Percentiles rank a stretch among this genome's conserved stretches.
phyloP scores from a whole-genome alignment of 2,888 invertebrate genomes.

The Opisthograptis luteolata region DNA sequence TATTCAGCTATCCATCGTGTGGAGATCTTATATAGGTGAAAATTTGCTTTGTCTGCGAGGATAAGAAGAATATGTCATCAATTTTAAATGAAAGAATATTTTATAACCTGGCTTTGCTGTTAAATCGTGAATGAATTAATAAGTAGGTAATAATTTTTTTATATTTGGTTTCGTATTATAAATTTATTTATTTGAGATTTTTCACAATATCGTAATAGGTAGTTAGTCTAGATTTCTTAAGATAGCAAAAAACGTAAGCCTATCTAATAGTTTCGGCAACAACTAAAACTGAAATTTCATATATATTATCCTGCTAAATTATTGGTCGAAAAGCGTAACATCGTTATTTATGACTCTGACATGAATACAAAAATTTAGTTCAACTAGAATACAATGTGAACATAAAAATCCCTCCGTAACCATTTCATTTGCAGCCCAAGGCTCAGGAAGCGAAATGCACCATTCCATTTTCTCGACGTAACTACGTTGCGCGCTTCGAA shows the following conservation, averaged over 20 bases:
- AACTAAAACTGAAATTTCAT: too few relatives aligned
- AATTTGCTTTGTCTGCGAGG: slow-evolving; percentile 19
- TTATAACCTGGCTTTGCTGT: slow-evolving; percentile 1
- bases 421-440: slow-evolving; percentile 76
- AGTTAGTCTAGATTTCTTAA: too few relatives aligned
- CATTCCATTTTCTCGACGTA: slow-evolving; percentile 76
- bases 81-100: slow-evolving; percentile 10
- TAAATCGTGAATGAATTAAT: too few relatives aligned
- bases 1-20: slow-evolving; percentile 43
- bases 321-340: slow-evolving; percentile 20
- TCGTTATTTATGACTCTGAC: slow-evolving; percentile 21
- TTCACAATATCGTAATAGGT: too few relatives aligned
- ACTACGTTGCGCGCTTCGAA: slow-evolving; percentile 73
- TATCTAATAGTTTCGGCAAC: too few relatives aligned
- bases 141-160: too few relatives aligned
- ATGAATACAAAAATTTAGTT: slow-evolving; percentile 34
- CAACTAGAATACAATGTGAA: slow-evolving; percentile 53
- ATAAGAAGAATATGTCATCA: slow-evolving; percentile 30
- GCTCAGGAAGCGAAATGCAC: slow-evolving; percentile 75
- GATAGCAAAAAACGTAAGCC: too few relatives aligned
- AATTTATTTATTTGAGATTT: too few relatives aligned
- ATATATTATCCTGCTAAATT: too few relatives aligned
- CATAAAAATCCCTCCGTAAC: slow-evolving; percentile 64
- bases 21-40: slow-evolving; percentile 34
- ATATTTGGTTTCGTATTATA: too few relatives aligned